Percentiles rank a stretch among this genome's conserved stretches.
These are phyloP conservation scores for Argyra leucocephala DNA, from an alignment of 2,888 invertebrate species.

Conservation along the genomic window DNA sequence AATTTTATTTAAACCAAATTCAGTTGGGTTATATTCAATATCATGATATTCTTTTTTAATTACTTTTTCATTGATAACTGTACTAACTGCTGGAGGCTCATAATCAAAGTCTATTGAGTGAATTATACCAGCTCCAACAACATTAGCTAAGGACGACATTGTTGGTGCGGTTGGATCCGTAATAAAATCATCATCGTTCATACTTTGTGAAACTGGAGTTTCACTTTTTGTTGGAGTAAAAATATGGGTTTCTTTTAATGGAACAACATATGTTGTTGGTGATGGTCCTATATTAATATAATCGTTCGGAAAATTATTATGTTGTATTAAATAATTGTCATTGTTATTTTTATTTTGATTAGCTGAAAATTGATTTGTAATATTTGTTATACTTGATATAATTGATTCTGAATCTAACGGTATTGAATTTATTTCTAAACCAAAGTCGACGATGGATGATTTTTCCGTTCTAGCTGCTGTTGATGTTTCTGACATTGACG, in stretches of 20 bases:
- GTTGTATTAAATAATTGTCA: conserved; percentile 20
- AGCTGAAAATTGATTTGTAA: not conserved
- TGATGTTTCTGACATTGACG: not conserved
- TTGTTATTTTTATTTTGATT: conserved; percentile 10
- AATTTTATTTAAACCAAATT: not conserved
- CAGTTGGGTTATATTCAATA: conserved; percentile 40
- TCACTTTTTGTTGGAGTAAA: conserved; percentile 41
- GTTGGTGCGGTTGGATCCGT: conserved; percentile 21
- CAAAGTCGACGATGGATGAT: not conserved
- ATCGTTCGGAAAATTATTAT: conserved; percentile 22
- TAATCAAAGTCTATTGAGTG: conserved; percentile 40
- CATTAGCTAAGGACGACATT: conserved; percentile 24
- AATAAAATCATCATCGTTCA: conserved; percentile 9
- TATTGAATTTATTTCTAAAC: conserved; percentile 16
- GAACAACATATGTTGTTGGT: conserved; percentile 34
- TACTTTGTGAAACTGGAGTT: conserved; percentile 25
- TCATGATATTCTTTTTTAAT: conserved; percentile 44
- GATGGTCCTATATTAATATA: conserved; percentile 22
- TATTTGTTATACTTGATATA: not conserved
- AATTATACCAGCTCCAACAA: conserved; percentile 19
- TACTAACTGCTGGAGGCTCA: conserved; percentile 41
- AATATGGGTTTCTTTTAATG: conserved; percentile 43
- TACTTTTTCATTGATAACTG: conserved; percentile 42
- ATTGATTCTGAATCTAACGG: conserved; percentile 13
- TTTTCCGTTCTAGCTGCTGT: conserved; percentile 10